Evolutionary conservation across 2,113 vertebrate genomes (phyloP).

Genomic region (Oenanthe melanoleuca): DNA sequence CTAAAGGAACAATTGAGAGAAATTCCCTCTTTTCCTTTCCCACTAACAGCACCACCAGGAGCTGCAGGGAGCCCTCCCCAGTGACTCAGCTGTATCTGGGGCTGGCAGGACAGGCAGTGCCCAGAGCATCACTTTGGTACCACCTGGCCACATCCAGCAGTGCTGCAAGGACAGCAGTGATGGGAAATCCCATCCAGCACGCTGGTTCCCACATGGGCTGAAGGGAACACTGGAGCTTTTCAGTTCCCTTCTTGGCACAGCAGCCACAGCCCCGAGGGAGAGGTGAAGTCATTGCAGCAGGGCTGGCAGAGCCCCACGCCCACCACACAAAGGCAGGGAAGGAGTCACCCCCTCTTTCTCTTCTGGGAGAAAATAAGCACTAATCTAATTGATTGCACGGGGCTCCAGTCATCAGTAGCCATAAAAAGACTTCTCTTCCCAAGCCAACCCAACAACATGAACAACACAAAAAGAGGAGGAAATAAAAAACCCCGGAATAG

Average conservation of each 20-base stretch:
- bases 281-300: slow-evolving; percentile 19
- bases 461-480: slow-evolving; percentile 4
- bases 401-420: background rate
- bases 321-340: slow-evolving; percentile 35
- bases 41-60: background rate
- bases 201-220: background rate
- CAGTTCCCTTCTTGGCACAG: slow-evolving; percentile 31
- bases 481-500: background rate
- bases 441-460: background rate
- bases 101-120: background rate
- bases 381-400: slow-evolving; percentile 36
- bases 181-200: background rate
- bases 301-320: slow-evolving; percentile 9
- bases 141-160: background rate
- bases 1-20: background rate
- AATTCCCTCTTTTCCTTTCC: background rate
- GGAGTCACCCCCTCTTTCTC: slow-evolving; percentile 11
- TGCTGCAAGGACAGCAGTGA: rapidly evolving
- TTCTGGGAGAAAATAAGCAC: slow-evolving; percentile 21
- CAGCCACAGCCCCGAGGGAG: background rate
- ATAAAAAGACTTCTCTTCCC: slow-evolving; percentile 19
- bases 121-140: background rate
- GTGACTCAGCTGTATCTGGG: background rate
- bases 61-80: background rate
- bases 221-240: slow-evolving; percentile 54